A percentile compares a stretch with the other conserved stretches of the same genome.
phyloP scores from a whole-genome alignment of 2,797 vertebrate species.

The Phataginus tricuspis region DNA sequence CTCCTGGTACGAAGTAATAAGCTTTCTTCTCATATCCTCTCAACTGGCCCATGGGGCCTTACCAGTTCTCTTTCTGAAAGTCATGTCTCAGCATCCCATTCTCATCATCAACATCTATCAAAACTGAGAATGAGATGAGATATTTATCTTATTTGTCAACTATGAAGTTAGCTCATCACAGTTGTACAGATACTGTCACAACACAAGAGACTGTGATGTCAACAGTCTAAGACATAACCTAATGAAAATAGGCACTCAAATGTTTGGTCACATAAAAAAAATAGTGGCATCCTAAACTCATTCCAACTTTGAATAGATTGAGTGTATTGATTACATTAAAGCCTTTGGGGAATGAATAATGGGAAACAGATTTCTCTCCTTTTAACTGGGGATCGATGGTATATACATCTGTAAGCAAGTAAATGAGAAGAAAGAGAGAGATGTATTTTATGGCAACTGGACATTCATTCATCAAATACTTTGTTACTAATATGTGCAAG shows the following conservation, averaged over 20 bases:
- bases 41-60: background rate
- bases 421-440: background rate
- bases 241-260: background rate
- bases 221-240: background rate
- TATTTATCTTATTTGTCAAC: background rate
- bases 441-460: background rate
- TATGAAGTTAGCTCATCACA: background rate
- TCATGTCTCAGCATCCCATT: background rate
- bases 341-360: background rate
- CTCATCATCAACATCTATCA: background rate
- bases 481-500: background rate
- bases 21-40: background rate
- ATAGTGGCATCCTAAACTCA: background rate
- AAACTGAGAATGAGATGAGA: background rate
- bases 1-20: too few relatives aligned
- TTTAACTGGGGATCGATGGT: background rate
- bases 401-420: background rate
- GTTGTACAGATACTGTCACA: background rate
- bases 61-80: background rate
- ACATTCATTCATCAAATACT: background rate
- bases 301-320: background rate
- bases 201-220: background rate
- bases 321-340: background rate
- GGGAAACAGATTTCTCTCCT: background rate
- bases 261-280: background rate